Base-by-base conservation (phyloP, 2,888 invertebrate species). In the Folsomia manolachei region DNA sequence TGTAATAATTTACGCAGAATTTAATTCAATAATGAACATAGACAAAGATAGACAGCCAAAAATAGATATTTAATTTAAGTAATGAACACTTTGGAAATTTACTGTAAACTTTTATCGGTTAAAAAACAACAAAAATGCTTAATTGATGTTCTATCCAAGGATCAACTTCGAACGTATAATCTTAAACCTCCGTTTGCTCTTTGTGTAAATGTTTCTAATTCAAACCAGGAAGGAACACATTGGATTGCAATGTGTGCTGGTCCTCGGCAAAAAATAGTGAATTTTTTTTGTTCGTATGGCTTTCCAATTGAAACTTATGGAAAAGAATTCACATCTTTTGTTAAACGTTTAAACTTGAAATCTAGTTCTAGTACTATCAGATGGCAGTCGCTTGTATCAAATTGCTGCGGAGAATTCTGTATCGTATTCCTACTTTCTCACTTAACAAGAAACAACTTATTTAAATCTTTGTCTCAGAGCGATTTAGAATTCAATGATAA, bases 271-370 rank as follows among this genome's bases (percentile, higher is more conserved):
- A n/a, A n/a, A n/a, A n/a, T n/a, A n/a, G 27, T 14, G 19, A 63
- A 67, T 27, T 24, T 72, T 14, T 75, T 75, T 69, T 71, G 72
- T 39, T 61, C 39, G 21, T 72, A 66, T 62, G 69, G 21, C 39
- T 63, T 72, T n/a, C 70, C 70, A 1, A 0, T 72, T 14, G 0
- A 1, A 1, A 70, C 61, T 27, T 75, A 75, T 53, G 68, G 67
- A 9, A 56, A 39, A 4, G 1, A 9, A 1, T 23, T 75, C 14
- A 9, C 4, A 21, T 39, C 26, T 7, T 70, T 74, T 60, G 65
- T 65, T 1, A 2, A 2, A 21, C 24, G 25, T 23, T 14, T 63
- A 1, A 4, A 18, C 0, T 14, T 1, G 11, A 27, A 1, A 26
- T 26, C 63, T 51, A 27, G 52, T 7, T 52, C n/a, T 9, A 74